Conservation (phyloP, 2,888 invertebrate species). For the Oxyteleia sp. region DNA sequence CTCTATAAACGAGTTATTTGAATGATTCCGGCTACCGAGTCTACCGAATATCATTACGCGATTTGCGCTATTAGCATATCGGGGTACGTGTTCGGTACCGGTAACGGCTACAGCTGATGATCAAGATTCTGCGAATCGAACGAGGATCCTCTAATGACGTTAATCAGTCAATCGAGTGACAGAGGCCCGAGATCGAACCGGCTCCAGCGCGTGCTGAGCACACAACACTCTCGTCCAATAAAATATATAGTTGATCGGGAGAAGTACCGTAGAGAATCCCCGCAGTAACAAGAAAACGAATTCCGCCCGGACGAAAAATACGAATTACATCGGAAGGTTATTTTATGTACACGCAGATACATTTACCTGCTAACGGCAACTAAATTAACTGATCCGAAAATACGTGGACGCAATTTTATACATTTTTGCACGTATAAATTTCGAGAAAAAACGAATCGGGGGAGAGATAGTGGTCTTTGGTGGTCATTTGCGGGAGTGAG, state of each 20-base stretch:
- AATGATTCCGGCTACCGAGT: slow-evolving; percentile 77
- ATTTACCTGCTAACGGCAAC: slow-evolving; percentile 28
- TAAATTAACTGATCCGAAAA: slow-evolving; percentile 13
- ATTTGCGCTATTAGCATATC: slow-evolving; percentile 80
- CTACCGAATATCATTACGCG: slow-evolving; percentile 80
- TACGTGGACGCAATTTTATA: slow-evolving; percentile 1
- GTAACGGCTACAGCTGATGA: slow-evolving; percentile 74
- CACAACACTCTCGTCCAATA: slow-evolving; percentile 44
- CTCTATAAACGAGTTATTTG: slow-evolving; percentile 76
- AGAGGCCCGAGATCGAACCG: slow-evolving; percentile 75
- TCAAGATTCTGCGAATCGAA: slow-evolving; percentile 76
- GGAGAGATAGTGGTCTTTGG: not conserved
- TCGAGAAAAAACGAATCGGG: slow-evolving; percentile 5
- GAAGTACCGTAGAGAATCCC: slow-evolving; percentile 52
- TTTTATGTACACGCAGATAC: slow-evolving; percentile 28
- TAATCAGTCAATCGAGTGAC: slow-evolving; percentile 83
- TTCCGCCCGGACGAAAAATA: slow-evolving; percentile 32
- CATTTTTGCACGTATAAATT: slow-evolving; percentile 1
- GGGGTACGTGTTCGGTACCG: slow-evolving; percentile 77
- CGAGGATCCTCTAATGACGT: slow-evolving; percentile 79
- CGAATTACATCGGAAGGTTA: slow-evolving; percentile 18
- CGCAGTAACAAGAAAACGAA: slow-evolving; percentile 36
- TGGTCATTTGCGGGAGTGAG: too few relatives aligned
- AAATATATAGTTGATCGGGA: slow-evolving; percentile 50
- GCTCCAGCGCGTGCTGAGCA: slow-evolving; percentile 75